Percentiles rank a stretch among this genome's conserved stretches.
Evolutionary conservation across 2,113 vertebrate genomes (phyloP).

Genomic region (Oryctolagus cuniculus): mOryCun1.1 NC_091437.1:52188501-52189000

Average conservation of each 20-base stretch:
- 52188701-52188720: slow-evolving; percentile 52
- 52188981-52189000: slow-evolving; percentile 35
- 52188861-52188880: slow-evolving; percentile 51
- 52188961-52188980: slow-evolving; percentile 66
- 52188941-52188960: slow-evolving; percentile 83
- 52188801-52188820: slow-evolving; percentile 77
- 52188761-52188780: slow-evolving; percentile 57
- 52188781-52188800: slow-evolving; percentile 81
- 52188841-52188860: slow-evolving; percentile 70
- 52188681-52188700: slow-evolving; percentile 43
- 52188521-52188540: background rate
- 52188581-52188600: slow-evolving; percentile 23
- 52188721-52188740: background rate
- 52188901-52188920: slow-evolving; percentile 81
- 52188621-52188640: background rate
- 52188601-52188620: background rate
- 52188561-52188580: slow-evolving; percentile 17
- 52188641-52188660: background rate
- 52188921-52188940: slow-evolving; percentile 78
- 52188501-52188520: background rate
- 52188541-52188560: slow-evolving; percentile 11
- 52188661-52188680: slow-evolving; percentile 33
- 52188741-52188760: background rate
- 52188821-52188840: slow-evolving; percentile 73
- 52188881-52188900: slow-evolving; percentile 79